Evolutionary conservation across 1,140 invertebrate genomes (phyloP).

Genomic region (Megalopta genalis): DNA sequence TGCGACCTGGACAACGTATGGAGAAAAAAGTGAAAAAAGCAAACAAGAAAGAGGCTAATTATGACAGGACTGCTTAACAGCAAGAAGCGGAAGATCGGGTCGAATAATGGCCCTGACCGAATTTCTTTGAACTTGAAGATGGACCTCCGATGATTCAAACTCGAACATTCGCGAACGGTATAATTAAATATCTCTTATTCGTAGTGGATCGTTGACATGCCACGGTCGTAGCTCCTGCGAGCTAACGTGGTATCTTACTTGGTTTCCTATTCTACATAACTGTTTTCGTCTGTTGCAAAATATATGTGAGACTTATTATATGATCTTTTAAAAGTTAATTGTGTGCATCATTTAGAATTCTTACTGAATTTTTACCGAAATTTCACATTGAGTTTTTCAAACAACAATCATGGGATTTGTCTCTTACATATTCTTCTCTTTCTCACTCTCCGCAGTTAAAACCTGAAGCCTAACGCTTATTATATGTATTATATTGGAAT

Average conservation of each 20-base stretch:
- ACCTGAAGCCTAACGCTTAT: too few relatives aligned
- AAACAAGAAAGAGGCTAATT: constrained; percentile 41
- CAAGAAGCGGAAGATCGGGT: constrained; percentile 45
- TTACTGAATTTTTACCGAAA: too few relatives aligned
- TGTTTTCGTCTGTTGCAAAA: neutral
- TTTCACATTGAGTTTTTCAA: too few relatives aligned
- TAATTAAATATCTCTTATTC: neutral
- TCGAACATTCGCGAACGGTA: neutral
- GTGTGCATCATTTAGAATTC: too few relatives aligned
- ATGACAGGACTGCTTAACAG: constrained; percentile 37
- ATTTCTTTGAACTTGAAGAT: constrained; percentile 44
- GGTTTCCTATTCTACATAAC: neutral
- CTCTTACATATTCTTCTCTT: too few relatives aligned
- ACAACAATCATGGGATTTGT: too few relatives aligned
- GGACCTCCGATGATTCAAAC: neutral
- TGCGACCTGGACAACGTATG: constrained; percentile 22
- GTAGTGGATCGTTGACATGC: neutral
- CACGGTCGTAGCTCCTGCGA: too few relatives aligned
- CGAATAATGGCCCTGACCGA: constrained; percentile 56
- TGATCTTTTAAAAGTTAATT: too few relatives aligned
- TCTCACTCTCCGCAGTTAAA: too few relatives aligned
- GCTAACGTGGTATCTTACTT: too few relatives aligned
- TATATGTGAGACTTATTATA: too few relatives aligned
- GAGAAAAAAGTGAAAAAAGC: neutral
- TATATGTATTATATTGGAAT: too few relatives aligned